Percentiles rank a stretch among this genome's conserved stretches.
Evolutionary conservation across 2,797 vertebrate species (phyloP).

Genomic region (Lutra lutra): DNA sequence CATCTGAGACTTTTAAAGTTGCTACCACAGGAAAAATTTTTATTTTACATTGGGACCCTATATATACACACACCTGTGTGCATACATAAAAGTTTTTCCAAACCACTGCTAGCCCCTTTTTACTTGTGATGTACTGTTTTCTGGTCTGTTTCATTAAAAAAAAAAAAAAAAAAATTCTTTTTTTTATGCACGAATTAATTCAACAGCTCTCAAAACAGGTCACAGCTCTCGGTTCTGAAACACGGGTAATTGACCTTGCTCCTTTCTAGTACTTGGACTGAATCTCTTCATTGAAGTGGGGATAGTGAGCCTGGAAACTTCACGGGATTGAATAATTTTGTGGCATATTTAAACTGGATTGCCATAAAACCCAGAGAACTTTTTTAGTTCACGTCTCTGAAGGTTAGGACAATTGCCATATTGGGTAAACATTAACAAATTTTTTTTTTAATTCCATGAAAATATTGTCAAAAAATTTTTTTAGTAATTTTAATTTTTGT

Average conservation of each 20-base stretch:
- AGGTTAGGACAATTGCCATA: background rate
- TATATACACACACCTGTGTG: background rate
- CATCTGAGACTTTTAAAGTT: background rate
- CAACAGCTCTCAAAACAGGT: background rate
- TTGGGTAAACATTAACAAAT: background rate
- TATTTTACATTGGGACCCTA: background rate
- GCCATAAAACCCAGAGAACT: background rate
- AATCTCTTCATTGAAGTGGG: background rate
- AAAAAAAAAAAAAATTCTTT: background rate
- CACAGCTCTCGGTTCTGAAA: background rate
- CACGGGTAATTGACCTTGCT: background rate
- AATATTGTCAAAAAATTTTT: fast-evolving
- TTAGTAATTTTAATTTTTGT: background rate
- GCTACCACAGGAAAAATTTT: background rate
- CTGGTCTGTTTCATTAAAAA: background rate
- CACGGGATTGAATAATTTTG: background rate
- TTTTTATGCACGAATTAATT: background rate
- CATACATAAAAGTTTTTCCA: background rate
- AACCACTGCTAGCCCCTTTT: background rate
- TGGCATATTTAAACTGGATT: background rate
- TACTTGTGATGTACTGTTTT: background rate
- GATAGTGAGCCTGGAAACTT: background rate
- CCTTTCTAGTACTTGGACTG: background rate
- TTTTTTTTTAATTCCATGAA: background rate
- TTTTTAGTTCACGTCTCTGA: background rate